These are phyloP conservation scores for Oceanodroma tethys DNA, from an alignment of 2,113 vertebrate genomes.

Conservation along the genomic window DNA sequence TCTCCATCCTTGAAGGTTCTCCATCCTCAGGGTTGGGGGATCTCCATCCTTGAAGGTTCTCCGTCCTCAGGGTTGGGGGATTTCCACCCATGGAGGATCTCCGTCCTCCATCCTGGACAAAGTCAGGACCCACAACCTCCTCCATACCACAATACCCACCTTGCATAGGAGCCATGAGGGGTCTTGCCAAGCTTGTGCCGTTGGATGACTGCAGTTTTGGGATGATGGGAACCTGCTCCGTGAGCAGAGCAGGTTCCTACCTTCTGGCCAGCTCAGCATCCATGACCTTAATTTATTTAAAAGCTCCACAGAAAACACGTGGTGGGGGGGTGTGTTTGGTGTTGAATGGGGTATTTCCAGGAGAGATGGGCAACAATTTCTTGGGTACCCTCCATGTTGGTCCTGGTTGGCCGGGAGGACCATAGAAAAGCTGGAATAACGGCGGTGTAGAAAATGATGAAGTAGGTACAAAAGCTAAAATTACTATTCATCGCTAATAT, in stretches of 20 bases:
- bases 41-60: neutral
- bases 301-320: neutral
- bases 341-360: neutral
- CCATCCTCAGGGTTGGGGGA: neutral
- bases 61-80: neutral
- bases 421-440: neutral
- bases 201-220: neutral
- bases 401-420: neutral
- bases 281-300: neutral
- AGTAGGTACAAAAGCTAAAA: constrained; percentile 22
- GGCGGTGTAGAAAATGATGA: neutral
- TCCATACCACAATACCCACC: neutral
- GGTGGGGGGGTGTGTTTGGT: rapidly evolving
- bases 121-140: neutral
- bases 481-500: constrained; percentile 18
- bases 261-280: neutral
- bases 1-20: neutral
- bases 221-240: neutral
- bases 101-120: neutral
- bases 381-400: neutral
- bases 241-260: neutral
- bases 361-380: neutral
- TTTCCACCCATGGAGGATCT: neutral
- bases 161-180: rapidly evolving
- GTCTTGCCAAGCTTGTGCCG: neutral